Evolutionary conservation across 2,797 vertebrate species (phyloP), one percentile per base, ranked within the genome.

Genomic region (Rachycentron canadum): DNA sequence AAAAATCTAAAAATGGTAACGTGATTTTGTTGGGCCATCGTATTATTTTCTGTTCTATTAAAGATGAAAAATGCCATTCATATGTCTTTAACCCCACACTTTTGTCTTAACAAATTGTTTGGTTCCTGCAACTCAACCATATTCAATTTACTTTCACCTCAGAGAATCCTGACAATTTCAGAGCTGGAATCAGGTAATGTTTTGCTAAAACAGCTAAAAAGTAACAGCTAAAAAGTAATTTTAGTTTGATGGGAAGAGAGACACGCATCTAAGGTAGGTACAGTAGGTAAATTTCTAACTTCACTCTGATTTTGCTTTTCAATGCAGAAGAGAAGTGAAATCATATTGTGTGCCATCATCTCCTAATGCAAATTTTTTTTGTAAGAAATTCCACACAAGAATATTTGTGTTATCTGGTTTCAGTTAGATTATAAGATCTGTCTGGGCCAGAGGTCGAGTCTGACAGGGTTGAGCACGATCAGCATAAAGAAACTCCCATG

Each of bases 401-500:
- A 47, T 13, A 7, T 47, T 61, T 30, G 71, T 28, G 16, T 75
- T 79, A 36, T 73, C n/a, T 36, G 47, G 36, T 56, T 66, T 64
- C 43, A 63, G 11, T 55, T 32, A 23, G 64, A 74, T 86, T 38
- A 67, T 56, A 67, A 73, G 25, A 50, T 62, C 68, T 69, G 55
- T 30, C 23, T 2, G 26, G 61, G 34, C 28, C 52, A 49, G 59
- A 75, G 52, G 50, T 26, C 9, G 43, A 52, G 21, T 28, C 52
- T 36, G 30, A 57, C 49, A 11, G 1, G 19, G 47, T 32, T 4
- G 19, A 38, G 69, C 55, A 47, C 1, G 36, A 58, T 81, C 64
- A 34, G 66, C 61, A 76, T 23, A 25, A 60, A 73, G 7, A 32
- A 82, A 77, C 58, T 66, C 65, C 50, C 79, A 61, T 52, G 81